Evolutionary conservation across 2,888 invertebrate species (phyloP), one percentile per base, ranked within the genome.

Genomic region (Tribolium freemani): DNA sequence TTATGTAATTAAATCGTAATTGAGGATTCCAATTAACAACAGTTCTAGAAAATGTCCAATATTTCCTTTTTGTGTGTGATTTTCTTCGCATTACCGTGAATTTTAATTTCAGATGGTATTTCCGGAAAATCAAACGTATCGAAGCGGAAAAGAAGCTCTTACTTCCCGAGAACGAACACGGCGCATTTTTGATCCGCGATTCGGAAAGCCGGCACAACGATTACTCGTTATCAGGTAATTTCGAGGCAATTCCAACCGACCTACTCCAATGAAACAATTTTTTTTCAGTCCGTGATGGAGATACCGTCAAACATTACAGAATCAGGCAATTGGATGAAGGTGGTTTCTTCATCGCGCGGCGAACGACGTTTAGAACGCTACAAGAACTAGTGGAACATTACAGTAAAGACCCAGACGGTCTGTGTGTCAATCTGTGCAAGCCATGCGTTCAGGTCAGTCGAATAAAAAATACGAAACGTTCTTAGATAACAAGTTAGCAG

Each of bases 91-190:
- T 38, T 38, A 46, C 38, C 5, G 26, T 26, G 38, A 20, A 31
- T 73, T 64, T 82, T 87, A 86, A 81, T 91, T 93, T 66, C 92
- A 99, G 99, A 90, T 99, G 99, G 99, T 99, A 99, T 89, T 99
- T 99, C 90, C 97, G 99, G 79, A 99, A 99, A 89, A 98, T 99
- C 85, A 98, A 99, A 88, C 92, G 99, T 87, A 97, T 98, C 86
- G 99, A 99, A 90, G 99, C 99, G 72, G 99, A 99, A 88, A 99
- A 99, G 90, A 97, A 98, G 88, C 89, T 99, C 79, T 89, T 99
- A 76, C 91, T 98, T 82, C 95, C 97, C 66, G 97, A 97, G 88
- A 99, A 99, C 88, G 98, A 98, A 86, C 99, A 99, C 88, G 99
- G 99, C 79, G 97, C 99, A 84, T 99, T 98, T 89, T 93, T 99